Conservation (phyloP, 2,888 invertebrate genomes). For the Latheticus oryzae region DNA sequence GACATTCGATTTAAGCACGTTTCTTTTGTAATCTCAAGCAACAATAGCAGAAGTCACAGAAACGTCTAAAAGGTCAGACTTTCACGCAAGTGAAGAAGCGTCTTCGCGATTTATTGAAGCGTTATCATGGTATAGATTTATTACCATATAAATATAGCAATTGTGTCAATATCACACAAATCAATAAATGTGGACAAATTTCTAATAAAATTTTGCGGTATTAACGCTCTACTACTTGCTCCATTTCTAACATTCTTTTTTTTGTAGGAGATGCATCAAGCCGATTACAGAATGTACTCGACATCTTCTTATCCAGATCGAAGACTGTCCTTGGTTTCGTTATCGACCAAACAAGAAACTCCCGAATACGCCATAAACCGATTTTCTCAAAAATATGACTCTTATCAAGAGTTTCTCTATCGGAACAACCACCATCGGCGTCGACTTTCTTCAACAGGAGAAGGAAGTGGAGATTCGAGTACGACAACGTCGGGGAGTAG, state of each 20-base stretch:
- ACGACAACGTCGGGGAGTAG: conserved; percentile 67
- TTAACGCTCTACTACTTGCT: too few species aligned
- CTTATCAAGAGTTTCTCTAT: conserved; percentile 61
- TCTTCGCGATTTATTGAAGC: too few species aligned
- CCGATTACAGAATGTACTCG: conserved; percentile 30
- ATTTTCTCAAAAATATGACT: conserved; percentile 61
- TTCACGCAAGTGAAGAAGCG: too few species aligned
- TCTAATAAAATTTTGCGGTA: too few species aligned
- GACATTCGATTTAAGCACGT: too few species aligned
- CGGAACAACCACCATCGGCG: conserved; percentile 39
- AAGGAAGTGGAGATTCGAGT: conserved; percentile 67
- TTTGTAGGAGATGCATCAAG: conserved; percentile 14
- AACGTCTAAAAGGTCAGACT: too few species aligned
- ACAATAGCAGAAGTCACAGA: too few species aligned
- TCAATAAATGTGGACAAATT: not conserved
- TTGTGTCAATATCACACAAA: conserved; percentile 5
- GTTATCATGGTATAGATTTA: too few species aligned
- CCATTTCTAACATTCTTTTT: conserved; percentile 3
- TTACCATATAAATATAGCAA: not conserved
- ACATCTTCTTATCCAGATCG: conserved; percentile 49
- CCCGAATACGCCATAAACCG: conserved; percentile 57
- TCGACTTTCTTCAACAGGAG: conserved; percentile 71
- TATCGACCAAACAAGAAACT: conserved; percentile 53
- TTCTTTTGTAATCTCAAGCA: too few species aligned
- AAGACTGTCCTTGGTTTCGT: conserved; percentile 58